Evolutionary conservation across 2,113 vertebrate genomes (phyloP), one percentile per base, ranked within the genome.

Genomic region (Saccopteryx bilineata): DNA sequence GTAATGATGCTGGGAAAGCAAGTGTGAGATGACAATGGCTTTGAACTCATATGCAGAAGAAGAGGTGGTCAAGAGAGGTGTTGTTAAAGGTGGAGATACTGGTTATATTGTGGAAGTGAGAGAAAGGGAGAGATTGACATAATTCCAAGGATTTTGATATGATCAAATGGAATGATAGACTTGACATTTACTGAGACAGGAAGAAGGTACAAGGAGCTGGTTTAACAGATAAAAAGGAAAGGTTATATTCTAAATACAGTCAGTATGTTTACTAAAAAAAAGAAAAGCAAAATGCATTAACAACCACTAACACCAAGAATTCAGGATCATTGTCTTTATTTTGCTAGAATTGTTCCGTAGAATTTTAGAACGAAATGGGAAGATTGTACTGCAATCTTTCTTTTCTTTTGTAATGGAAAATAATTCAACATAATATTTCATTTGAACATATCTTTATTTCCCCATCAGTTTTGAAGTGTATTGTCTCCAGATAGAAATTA

Each of bases 331-430:
- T 78, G 9, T 14, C 31, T 61, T 95, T 26, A 79, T 81, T 81
- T 68, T 85, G 15, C 26, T 50, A n/a, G 6, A 24, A 39, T 8
- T 94, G 4, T 48, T 79, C 46, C 28, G 80, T 63, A 69, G 54
- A 76, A 74, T 46, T 3, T 31, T 69, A 89, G 48, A 89, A 19
- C 11, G 17, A 63, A 84, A n/a, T 56, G 61, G 14, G 12, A 48
- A 74, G 39, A 81, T 61, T 63, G 2, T 26, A 69, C 9, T n/a
- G 4, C 23, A 39, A 46, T 9, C 0, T 15, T 39, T 65, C 0
- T n/a, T 50, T 19, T 0, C 2, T 5, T 24, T 9, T 21, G 1
- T 69, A 0, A 2, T n/a, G 7, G 7, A 68, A 76, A 72, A 54
- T 78, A 66, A 82, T 7, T 0, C 8, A 56, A 68, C 2, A 87